These are phyloP conservation scores for Potamilus streckersoni DNA, from an alignment of 1,140 invertebrate species.

Conservation along the genomic window DNA sequence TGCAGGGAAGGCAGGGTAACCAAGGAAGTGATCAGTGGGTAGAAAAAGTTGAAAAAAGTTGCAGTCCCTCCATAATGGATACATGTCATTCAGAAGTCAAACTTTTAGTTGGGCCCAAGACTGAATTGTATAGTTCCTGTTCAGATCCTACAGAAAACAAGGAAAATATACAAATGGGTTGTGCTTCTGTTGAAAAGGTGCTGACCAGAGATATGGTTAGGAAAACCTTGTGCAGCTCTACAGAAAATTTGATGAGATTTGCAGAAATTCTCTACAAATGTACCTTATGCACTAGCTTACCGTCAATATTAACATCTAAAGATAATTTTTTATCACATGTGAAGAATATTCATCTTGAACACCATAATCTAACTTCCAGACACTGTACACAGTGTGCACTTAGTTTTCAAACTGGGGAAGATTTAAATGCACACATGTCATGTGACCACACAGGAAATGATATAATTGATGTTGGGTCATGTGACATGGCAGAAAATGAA, in stretches of 20 bases:
- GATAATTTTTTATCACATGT: conserved; percentile 52
- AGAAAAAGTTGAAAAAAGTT: no score
- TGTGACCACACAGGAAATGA: conserved; percentile 27
- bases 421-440: conserved; percentile 41
- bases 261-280: conserved; percentile 62
- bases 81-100: no score
- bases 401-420: conserved; percentile 51
- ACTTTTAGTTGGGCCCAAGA: no score
- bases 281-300: conserved; percentile 52
- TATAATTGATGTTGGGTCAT: conserved; percentile 9
- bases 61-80: no score
- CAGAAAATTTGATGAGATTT: conserved; percentile 50
- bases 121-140: no score
- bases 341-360: conserved; percentile 44
- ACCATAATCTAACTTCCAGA: conserved; percentile 16
- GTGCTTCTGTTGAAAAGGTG: no score
- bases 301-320: conserved; percentile 55
- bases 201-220: no score
- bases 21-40: no score
- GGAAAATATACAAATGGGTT: no score
- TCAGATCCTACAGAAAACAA: no score
- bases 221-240: neutral
- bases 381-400: conserved; percentile 43
- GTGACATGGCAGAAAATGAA: conserved; percentile 4
- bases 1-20: no score